These are phyloP conservation scores for Thunnus maccoyii DNA, from an alignment of 2,113 vertebrate species.

Conservation along the genomic window DNA sequence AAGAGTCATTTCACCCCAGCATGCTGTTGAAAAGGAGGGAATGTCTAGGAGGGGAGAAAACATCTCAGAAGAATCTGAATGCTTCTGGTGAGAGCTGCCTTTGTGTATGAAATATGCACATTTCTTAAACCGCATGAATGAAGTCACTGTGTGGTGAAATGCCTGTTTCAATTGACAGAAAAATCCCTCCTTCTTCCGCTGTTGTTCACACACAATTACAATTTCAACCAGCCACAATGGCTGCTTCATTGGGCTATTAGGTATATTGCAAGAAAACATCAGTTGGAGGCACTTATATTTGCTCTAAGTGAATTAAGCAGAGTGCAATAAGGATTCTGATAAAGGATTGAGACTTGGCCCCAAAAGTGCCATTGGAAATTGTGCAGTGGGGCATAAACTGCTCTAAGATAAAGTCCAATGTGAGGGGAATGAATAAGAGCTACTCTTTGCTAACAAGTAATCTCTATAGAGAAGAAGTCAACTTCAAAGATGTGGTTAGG, in stretches of 20 bases:
- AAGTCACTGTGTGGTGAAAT: constrained; percentile 64
- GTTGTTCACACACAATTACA: constrained; percentile 56
- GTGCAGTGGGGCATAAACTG: constrained; percentile 25
- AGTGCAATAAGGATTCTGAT: constrained; percentile 15
- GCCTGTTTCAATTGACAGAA: constrained; percentile 34
- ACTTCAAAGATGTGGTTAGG: background rate
- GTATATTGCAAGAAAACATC: constrained; percentile 41
- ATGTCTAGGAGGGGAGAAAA: constrained; percentile 42
- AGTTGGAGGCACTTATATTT: constrained; percentile 40
- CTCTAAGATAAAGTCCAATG: constrained; percentile 30
- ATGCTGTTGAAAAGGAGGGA: constrained; percentile 34
- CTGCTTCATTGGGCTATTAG: constrained; percentile 16
- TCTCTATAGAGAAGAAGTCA: background rate
- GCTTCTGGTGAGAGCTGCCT: constrained; percentile 58
- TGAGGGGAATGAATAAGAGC: constrained; percentile 30
- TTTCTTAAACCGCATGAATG: constrained; percentile 70
- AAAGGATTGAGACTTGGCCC: background rate
- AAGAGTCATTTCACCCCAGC: constrained; percentile 32
- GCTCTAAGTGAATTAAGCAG: constrained; percentile 32
- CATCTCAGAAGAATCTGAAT: constrained; percentile 42
- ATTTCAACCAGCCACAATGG: constrained; percentile 30
- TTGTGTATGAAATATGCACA: constrained; percentile 73
- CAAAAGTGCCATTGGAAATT: constrained; percentile 14
- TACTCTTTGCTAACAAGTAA: background rate
- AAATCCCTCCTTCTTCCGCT: constrained; percentile 40